These are phyloP conservation scores for Limosa lapponica DNA, from an alignment of 2,797 vertebrate species.

Conservation along the genomic window DNA sequence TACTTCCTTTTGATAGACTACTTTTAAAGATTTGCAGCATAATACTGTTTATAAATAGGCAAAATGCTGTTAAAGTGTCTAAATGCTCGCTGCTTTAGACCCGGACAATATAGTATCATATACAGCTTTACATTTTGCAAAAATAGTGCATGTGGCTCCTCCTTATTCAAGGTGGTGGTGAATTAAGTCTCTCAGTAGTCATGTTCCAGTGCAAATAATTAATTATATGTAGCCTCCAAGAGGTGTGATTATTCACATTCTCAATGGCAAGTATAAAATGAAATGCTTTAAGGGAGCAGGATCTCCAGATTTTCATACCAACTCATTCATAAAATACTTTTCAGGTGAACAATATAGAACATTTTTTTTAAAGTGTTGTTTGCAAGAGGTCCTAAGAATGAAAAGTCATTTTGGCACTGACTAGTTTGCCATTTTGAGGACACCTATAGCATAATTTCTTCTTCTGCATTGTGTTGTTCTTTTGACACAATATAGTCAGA, in stretches of 20 bases:
- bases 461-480: background rate
- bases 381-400: background rate
- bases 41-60: background rate
- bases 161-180: background rate
- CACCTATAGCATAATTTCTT: background rate
- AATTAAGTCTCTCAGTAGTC: background rate
- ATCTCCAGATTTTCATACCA: background rate
- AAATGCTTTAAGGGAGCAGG: background rate
- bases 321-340: background rate
- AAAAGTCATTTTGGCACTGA: background rate
- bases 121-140: background rate
- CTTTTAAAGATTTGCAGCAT: background rate
- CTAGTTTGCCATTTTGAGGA: background rate
- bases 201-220: background rate
- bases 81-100: background rate
- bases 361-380: background rate
- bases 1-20: background rate
- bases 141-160: background rate
- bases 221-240: background rate
- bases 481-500: background rate
- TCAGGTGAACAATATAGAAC: background rate
- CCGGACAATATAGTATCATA: background rate
- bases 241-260: background rate
- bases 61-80: background rate
- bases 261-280: background rate